Conservation (phyloP, 35 echinoderm and acorn worm species). For the Anneissia japonica region DNA sequence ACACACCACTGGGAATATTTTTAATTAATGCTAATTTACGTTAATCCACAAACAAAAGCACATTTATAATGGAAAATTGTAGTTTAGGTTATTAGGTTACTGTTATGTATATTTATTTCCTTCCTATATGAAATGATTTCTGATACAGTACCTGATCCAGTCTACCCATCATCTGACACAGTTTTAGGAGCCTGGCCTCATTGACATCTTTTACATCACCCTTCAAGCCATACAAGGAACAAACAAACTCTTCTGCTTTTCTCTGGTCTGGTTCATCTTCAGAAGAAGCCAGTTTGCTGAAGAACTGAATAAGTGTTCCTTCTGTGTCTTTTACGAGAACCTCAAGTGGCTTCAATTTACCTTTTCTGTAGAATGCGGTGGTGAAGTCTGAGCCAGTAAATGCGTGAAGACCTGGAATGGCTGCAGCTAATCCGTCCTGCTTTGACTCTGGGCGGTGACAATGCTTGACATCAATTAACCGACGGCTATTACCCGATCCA, state of each 20-base stretch:
- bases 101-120: too few relatives aligned
- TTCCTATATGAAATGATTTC: too few relatives aligned
- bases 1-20: too few relatives aligned
- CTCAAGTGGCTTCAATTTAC: conserved; percentile 36
- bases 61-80: too few relatives aligned
- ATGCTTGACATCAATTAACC: conserved; percentile 25
- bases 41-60: too few relatives aligned
- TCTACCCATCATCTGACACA: too few relatives aligned
- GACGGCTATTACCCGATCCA: conserved; percentile 37
- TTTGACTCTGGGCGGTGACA: conserved; percentile 4
- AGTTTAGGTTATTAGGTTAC: too few relatives aligned
- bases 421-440: conserved; percentile 21
- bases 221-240: conserved; percentile 46
- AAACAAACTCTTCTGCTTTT: conserved; percentile 46
- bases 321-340: conserved; percentile 41
- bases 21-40: too few relatives aligned
- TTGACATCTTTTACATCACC: conserved; percentile 41
- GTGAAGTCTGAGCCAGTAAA: conserved; percentile 42
- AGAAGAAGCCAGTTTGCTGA: conserved; percentile 12
- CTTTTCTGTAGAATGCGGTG: conserved; percentile 46
- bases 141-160: too few relatives aligned
- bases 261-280: conserved; percentile 29
- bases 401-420: conserved; percentile 38
- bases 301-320: conserved; percentile 25
- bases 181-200: conserved; percentile 30